Evolutionary conservation across 2,113 vertebrate genomes (phyloP), one percentile per base, ranked within the genome.

Genomic region (Forbesichthys papilliferus): DNA sequence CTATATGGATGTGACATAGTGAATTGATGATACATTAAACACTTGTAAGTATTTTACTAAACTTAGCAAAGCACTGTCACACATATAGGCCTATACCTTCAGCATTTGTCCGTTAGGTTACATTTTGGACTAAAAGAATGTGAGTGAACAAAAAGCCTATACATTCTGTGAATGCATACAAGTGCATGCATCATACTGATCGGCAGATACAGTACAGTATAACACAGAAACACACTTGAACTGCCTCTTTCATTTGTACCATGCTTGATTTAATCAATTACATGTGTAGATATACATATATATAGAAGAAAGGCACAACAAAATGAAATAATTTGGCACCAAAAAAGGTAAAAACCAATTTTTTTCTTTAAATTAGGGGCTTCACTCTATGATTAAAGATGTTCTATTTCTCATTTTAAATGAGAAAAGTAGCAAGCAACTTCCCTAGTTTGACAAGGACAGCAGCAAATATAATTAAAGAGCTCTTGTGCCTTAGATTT

Each of bases 401-500:
- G 53, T 74, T 16, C 56, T 34, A 47, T 54, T 81, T 47, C 70
- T 80, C 71, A 84, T 83, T 80, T 83, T 49, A 52, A 88, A 84
- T 84, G 69, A 81, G 75, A 80, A 68, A 48, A 73, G 71, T 62
- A 86, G 66, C 75, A 82, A 67, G 77, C 59, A 75, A 74, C 69
- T 80, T 64, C 81, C 68, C 82, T 74, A 80, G 71, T 83, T 64
- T 75, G 71, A 84, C 74, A 84, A 73, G 80, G 75, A 80, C 74
- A 49, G 66, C 78, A 79, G 85, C 77, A 86, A 84, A 83, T 71
- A 80, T 82, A 78, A 78, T 85, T 86, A 82, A 85, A 87, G 88
- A 89, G 84, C 80, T 66, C 79, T 89, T 89, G 87, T 90, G 88
- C 87, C 88, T 88, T 88, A 48, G 75, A 89, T 93, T 93, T 91